phyloP scores from a whole-genome alignment of 2,888 invertebrate genomes.

The Leptinotarsa rubiginosa region DNA sequence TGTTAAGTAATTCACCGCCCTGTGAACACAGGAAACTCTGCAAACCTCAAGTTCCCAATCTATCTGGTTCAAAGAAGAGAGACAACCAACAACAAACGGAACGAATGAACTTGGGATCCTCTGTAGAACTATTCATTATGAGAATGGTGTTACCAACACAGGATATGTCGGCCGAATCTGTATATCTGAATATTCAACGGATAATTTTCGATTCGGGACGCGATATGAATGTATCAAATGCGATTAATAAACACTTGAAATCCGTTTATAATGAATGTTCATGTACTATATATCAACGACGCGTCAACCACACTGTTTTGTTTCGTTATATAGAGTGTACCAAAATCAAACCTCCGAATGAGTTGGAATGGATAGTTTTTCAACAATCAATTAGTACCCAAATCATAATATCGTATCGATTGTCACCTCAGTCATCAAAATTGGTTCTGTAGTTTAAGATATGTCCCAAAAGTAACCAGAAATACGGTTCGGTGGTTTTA shows the following conservation, averaged over 20 bases:
- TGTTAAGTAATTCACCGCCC: too few species aligned
- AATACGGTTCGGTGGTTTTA: too few species aligned
- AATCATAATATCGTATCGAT: too few species aligned
- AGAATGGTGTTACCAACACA: constrained; percentile 7
- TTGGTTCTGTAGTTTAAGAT: too few species aligned
- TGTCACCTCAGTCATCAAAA: too few species aligned
- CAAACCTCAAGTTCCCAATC: background rate
- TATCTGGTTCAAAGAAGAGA: background rate
- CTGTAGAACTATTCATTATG: constrained; percentile 13
- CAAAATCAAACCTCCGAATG: background rate
- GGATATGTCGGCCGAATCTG: constrained; percentile 11
- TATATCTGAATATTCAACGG: constrained; percentile 23
- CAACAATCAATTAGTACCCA: too few species aligned
- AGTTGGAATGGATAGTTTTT: too few species aligned
- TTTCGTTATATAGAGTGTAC: background rate
- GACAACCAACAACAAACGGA: background rate
- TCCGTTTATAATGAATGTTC: constrained; percentile 1
- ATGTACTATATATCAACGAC: background rate
- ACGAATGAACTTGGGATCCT: background rate
- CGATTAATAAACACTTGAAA: constrained; percentile 18
- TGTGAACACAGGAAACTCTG: background rate
- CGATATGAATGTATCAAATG: constrained; percentile 11
- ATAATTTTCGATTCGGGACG: constrained; percentile 15
- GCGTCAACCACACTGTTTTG: background rate
- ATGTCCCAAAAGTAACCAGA: too few species aligned